phyloP scores from a whole-genome alignment of 2,113 vertebrate genomes.

The Elanus axillaris region DNA sequence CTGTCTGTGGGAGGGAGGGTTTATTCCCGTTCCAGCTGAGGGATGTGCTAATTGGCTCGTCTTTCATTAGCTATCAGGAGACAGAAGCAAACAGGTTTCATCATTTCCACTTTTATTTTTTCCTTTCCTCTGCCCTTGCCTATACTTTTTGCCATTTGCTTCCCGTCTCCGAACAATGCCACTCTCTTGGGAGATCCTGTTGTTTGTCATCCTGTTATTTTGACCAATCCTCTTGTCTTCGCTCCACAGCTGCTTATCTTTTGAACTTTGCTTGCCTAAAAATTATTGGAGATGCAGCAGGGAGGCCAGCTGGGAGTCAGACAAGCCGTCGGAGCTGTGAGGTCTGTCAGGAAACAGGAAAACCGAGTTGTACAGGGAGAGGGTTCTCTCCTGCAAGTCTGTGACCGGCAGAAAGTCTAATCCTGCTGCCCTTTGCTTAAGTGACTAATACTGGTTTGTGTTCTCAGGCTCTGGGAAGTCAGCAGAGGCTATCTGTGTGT shows the following conservation, averaged over 20 bases:
- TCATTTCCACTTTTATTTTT: conserved; percentile 42
- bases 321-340: neutral
- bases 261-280: conserved; percentile 41
- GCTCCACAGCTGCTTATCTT: conserved; percentile 59
- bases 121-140: neutral
- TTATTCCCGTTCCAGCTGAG: neutral
- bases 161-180: conserved; percentile 38
- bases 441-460: neutral
- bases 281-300: conserved; percentile 6
- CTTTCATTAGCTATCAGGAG: neutral
- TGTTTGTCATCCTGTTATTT: conserved; percentile 41
- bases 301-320: conserved; percentile 33
- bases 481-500: neutral
- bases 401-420: neutral
- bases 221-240: conserved; percentile 16
- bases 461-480: neutral
- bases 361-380: neutral
- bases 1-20: neutral
- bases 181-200: conserved; percentile 30
- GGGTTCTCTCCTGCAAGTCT: neutral
- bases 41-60: conserved; percentile 29
- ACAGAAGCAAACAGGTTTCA: conserved; percentile 38
- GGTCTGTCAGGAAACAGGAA: conserved; percentile 64
- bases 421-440: neutral
- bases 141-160: neutral